Percentiles rank a stretch among this genome's conserved stretches.
phyloP scores from a whole-genome alignment of 2,888 invertebrate genomes.

The Spilarctia lutea region DNA sequence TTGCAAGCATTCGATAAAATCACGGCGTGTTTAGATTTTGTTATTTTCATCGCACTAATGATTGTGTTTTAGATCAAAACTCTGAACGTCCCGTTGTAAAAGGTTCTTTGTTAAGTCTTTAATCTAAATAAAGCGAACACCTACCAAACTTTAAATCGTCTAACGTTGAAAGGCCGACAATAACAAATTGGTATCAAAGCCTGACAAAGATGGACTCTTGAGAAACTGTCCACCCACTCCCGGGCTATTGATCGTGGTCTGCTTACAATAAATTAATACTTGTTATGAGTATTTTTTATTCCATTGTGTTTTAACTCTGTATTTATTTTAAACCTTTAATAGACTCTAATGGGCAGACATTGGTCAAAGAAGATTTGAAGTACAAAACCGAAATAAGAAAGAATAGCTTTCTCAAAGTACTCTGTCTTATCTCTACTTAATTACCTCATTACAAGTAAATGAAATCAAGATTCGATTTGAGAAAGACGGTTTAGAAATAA shows the following conservation, averaged over 20 bases:
- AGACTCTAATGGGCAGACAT: slow-evolving; percentile 79
- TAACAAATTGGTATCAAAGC: slow-evolving; percentile 86
- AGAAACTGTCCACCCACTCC: slow-evolving; percentile 86
- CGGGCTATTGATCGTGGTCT: slow-evolving; percentile 81
- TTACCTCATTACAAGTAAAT: slow-evolving; percentile 16
- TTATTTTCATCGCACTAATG: slow-evolving; percentile 53
- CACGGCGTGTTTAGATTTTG: slow-evolving; percentile 61
- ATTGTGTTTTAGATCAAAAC: slow-evolving; percentile 44
- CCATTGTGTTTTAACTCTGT: slow-evolving; percentile 75
- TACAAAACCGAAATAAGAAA: slow-evolving; percentile 49
- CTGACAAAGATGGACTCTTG: slow-evolving; percentile 86
- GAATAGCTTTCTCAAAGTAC: slow-evolving; percentile 50
- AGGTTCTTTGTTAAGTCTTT: slow-evolving; percentile 57
- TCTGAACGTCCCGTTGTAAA: slow-evolving; percentile 31
- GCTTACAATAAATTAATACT: slow-evolving; percentile 84
- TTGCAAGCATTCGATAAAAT: slow-evolving; percentile 68
- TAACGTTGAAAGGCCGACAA: slow-evolving; percentile 82
- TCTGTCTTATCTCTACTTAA: slow-evolving; percentile 27
- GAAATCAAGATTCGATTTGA: slow-evolving; percentile 1
- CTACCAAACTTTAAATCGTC: slow-evolving; percentile 83
- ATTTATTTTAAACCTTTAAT: slow-evolving; percentile 79
- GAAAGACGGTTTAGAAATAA: slow-evolving; percentile 3
- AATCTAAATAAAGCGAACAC: slow-evolving; percentile 72
- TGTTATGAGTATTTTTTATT: slow-evolving; percentile 84
- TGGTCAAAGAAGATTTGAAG: slow-evolving; percentile 77